Base-by-base conservation (phyloP, 2,888 invertebrate genomes). In the Notodonta dromedarius region DNA sequence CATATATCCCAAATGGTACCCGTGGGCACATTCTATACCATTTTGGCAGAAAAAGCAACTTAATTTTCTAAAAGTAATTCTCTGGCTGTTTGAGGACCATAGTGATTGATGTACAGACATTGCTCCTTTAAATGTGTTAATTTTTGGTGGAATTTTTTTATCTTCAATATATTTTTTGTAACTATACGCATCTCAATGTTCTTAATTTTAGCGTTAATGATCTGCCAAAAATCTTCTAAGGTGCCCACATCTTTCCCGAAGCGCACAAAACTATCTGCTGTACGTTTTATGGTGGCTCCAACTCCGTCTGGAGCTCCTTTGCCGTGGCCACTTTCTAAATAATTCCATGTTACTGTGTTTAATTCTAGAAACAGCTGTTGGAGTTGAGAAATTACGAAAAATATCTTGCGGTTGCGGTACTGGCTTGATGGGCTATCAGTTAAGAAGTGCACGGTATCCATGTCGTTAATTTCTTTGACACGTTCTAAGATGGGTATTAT, bases 291-390 rank as follows among this genome's bases (percentile, higher is more conserved):
- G 39, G 71, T 62, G 1, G 76, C 84, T 16, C 81, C 84, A 58
- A 83, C 62, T 5, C 81, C 82, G 68, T 83, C 82, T 35, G 79
- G 74, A 35, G 82, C 79, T 46, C 79, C 82, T 65, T 84, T 84
- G 7, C 80, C 81, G 65, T 84, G 83, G 5, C 83, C 79, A 12
- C 74, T 71, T 67, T 83, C 82, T 32, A 66, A 70, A 62, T 76
- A 83, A 57, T 77, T 75, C 82, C 82, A 83, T n/a, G 65, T 61
- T 8, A 63, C 54, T 58, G n/a, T 35, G 24, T 55, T 50, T 24
- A 68, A 59, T 16, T 14, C 40, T 39, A 58, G 44, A 48, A 65
- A 60, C 14, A 14, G 44, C 51, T 61, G 35, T n/a, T 58, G 44
- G 14, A 66, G 44, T 32, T 65, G 60, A 39, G 64, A 59, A 4